Evolutionary conservation across 2,797 vertebrate species (phyloP), one percentile per base, ranked within the genome.

Genomic region (Sciurus vulgaris): DNA sequence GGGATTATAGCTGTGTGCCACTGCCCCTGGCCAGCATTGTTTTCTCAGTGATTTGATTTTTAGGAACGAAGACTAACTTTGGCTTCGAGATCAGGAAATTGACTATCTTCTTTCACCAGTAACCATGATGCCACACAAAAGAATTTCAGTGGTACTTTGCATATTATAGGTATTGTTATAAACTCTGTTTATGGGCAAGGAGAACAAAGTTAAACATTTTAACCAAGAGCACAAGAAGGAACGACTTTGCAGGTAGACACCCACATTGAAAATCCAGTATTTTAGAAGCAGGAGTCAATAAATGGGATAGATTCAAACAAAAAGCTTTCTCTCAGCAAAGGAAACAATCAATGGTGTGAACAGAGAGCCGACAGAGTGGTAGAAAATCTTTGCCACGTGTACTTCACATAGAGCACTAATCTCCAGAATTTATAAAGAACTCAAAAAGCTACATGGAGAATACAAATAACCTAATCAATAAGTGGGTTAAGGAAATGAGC

Each of bases 201-300:
- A 93, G 82, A 94, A 67, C 0, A 73, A 87, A 56, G 9, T 59
- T 56, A 79, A 93, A 18, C 28, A 73, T 92, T 97, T 96, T 77
- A 84, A 76, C 82, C n/a, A 79, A 89, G 47, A 38, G 86, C 33
- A 38, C n/a, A 73, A 86, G 82, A 96, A 84, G 28, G 7, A 73
- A 35, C 28, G 49, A 89, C 44, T 81, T 91, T 41, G 30, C 17
- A 72, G 15, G 63, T 54, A 81, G 65, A 9, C 8, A 67, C 72
- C 74, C 11, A 59, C 49, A 82, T 81, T 56, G 78, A 49, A 87
- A 84, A 82, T n/a, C 9, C 9, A 69, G 3, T 26, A 63, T 91
- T 94, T 90, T 69, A 17, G 8, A 47, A 47, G 44, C 44, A 47
- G 44, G 44, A 47, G 9, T 47, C 44, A 47, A 47, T 47, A 47